A percentile compares a stretch with the other conserved stretches of the same genome.
Conservation (phyloP, 2,797 vertebrate genomes). For the Simalia tracyae region DNA sequence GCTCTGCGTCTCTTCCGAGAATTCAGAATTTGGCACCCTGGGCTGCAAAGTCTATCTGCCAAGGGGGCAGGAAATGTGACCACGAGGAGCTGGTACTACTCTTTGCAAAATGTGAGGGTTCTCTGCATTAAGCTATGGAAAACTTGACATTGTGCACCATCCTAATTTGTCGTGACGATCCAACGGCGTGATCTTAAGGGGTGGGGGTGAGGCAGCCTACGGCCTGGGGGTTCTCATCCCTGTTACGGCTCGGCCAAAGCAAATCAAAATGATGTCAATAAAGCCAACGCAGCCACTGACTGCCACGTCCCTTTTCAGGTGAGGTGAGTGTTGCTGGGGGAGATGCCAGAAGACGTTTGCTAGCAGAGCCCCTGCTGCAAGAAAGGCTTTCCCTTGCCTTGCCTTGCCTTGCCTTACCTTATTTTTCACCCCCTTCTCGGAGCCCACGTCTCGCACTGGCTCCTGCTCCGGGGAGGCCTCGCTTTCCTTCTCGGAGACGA, state of each 20-base stretch:
- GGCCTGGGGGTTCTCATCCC: no score
- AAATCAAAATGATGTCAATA: not conserved
- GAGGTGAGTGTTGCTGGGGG: not conserved
- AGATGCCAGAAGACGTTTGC: not conserved
- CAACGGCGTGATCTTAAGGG: not conserved
- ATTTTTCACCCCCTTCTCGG: constrained; percentile 74
- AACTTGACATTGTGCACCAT: not conserved
- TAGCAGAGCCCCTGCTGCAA: not conserved
- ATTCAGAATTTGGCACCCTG: no score
- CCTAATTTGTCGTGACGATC: not conserved
- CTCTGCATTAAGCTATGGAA: not conserved
- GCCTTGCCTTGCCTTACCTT: constrained; percentile 60
- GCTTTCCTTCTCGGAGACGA: constrained; percentile 51
- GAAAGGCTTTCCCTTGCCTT: not conserved
- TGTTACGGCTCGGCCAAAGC: not conserved
- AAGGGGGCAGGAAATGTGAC: no score
- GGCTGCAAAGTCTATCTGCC: no score
- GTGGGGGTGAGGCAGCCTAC: not conserved
- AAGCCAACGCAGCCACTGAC: not conserved
- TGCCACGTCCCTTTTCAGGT: not conserved
- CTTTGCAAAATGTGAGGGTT: no score
- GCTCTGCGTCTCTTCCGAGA: not conserved
- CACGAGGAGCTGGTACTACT: not conserved
- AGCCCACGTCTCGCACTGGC: constrained; percentile 86
- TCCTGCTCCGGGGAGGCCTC: constrained; percentile 78